A percentile compares a stretch with the other conserved stretches of the same genome.
These are phyloP conservation scores for Pogoniulus pusillus DNA, from an alignment of 2,797 vertebrate species.

Conservation along the genomic window DNA sequence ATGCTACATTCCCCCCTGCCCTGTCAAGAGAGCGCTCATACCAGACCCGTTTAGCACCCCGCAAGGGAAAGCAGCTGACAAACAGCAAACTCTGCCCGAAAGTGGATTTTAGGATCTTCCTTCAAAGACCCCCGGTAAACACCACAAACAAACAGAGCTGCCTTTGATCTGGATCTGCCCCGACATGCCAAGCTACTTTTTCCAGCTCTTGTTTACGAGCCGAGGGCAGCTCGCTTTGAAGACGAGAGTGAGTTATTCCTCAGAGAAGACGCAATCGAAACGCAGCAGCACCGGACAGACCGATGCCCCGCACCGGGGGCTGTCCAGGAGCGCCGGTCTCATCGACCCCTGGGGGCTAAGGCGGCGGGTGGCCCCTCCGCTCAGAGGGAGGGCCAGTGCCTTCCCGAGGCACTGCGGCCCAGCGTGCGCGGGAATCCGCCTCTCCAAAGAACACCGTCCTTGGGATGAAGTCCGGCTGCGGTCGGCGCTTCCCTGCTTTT, in stretches of 20 bases:
- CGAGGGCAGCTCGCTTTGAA: conserved; percentile 53
- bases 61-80: conserved; percentile 74
- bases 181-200: conserved; percentile 57
- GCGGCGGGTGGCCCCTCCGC: neutral
- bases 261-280: neutral
- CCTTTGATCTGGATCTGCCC: conserved; percentile 64
- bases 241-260: neutral
- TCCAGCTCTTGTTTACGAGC: conserved; percentile 64
- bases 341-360: no score
- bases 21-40: conserved; percentile 84
- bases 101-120: conserved; percentile 32
- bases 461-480: conserved; percentile 60
- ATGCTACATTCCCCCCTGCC: conserved; percentile 88
- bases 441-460: neutral
- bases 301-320: neutral
- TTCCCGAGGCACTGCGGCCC: neutral
- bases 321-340: neutral
- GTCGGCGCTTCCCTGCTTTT: conserved; percentile 82
- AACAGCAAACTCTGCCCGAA: conserved; percentile 44
- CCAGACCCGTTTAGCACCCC: conserved; percentile 50
- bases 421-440: neutral
- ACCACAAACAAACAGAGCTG: conserved; percentile 54
- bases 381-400: neutral
- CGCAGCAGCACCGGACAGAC: neutral
- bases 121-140: conserved; percentile 54